Evolutionary conservation across 2,113 vertebrate species (phyloP).

Genomic region (Rostratula benghalensis): DNA sequence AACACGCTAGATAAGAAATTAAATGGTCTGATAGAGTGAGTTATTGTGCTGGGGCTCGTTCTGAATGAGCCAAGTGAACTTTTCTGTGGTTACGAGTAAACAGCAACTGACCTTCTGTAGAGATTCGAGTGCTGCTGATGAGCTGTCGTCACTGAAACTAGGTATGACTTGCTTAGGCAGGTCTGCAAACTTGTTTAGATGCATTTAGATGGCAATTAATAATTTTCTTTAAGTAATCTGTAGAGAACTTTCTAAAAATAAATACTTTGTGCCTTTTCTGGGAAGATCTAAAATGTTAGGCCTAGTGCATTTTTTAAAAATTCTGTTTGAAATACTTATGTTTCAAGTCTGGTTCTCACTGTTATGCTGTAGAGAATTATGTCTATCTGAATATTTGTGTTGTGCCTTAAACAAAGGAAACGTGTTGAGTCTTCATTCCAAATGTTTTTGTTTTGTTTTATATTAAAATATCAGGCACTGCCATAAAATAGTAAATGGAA

Average conservation of each 20-base stretch:
- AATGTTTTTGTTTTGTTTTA: background rate
- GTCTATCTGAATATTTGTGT: background rate
- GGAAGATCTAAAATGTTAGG: background rate
- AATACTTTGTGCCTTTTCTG: background rate
- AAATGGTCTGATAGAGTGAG: background rate
- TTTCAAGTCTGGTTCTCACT: background rate
- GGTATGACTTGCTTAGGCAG: conserved; percentile 4
- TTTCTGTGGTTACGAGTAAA: conserved; percentile 3
- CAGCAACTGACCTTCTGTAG: conserved; percentile 19
- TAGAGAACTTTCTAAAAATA: conserved; percentile 23
- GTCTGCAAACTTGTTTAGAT: conserved; percentile 3
- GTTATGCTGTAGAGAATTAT: background rate
- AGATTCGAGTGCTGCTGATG: background rate
- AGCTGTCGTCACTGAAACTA: background rate
- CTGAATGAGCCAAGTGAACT: background rate
- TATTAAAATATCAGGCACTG: background rate
- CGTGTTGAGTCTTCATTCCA: background rate
- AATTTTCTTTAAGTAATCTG: background rate
- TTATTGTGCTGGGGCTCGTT: background rate
- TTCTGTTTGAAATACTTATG: conserved; percentile 20
- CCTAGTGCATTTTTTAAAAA: background rate
- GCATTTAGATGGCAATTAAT: background rate
- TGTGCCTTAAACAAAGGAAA: conserved; percentile 7
- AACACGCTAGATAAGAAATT: conserved; percentile 13
- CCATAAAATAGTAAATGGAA: background rate